A percentile compares a stretch with the other conserved stretches of the same genome.
phyloP scores from a whole-genome alignment of 2,888 invertebrate genomes.

The Willowsia nigromaculata region DNA sequence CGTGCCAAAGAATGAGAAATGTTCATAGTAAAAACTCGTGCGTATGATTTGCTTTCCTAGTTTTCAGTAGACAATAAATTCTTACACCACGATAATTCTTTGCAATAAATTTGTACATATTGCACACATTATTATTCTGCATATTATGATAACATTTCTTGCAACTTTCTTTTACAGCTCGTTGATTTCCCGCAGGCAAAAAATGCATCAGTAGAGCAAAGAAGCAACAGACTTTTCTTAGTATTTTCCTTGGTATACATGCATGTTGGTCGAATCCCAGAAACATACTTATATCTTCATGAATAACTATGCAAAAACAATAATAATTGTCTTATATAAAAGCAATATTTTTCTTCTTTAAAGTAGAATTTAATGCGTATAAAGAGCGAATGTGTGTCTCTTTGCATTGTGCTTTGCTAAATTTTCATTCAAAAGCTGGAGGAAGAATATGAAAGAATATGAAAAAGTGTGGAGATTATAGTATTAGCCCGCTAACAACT shows the following conservation, averaged over 20 bases:
- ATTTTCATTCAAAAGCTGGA: conserved; percentile 4
- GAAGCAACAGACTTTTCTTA: conserved; percentile 12
- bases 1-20: neutral
- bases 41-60: neutral
- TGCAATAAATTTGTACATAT: conserved; percentile 21
- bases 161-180: conserved; percentile 53
- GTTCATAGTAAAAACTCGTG: neutral
- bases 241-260: neutral
- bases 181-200: conserved; percentile 63
- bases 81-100: neutral
- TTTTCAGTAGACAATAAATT: neutral
- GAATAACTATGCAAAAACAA: neutral
- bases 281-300: neutral
- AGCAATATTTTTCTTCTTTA: no score
- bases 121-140: neutral
- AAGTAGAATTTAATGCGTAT: neutral
- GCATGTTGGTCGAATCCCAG: neutral
- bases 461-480: neutral
- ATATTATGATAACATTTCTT: neutral
- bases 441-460: neutral
- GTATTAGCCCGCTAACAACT: neutral
- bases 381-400: neutral
- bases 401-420: neutral
- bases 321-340: conserved; percentile 21
- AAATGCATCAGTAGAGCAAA: conserved; percentile 15